phyloP scores from a whole-genome alignment of 2,797 vertebrate species.

The Dendrocincla fuliginosa region DNA sequence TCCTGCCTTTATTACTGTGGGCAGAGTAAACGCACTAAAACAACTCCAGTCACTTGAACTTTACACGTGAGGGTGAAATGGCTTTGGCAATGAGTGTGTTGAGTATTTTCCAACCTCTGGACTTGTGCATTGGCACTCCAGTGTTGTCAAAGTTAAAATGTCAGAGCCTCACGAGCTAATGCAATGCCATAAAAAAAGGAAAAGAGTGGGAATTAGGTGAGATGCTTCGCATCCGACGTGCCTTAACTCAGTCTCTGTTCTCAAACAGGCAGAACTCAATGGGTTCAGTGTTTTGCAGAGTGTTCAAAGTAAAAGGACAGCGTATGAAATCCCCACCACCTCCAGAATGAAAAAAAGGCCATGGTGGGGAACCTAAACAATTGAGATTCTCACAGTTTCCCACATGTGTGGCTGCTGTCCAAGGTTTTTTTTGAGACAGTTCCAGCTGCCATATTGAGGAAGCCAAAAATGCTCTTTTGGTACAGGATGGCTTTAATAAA shows the following conservation, averaged over 20 bases:
- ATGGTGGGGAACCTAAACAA: neutral
- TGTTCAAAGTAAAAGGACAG: neutral
- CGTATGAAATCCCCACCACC: neutral
- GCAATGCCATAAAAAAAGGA: neutral
- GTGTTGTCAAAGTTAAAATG: neutral
- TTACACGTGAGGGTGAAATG: neutral
- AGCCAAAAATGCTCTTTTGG: constrained; percentile 17
- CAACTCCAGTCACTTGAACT: neutral
- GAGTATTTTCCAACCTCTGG: neutral
- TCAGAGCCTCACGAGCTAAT: neutral
- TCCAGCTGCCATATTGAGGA: constrained; percentile 51
- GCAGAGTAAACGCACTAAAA: neutral
- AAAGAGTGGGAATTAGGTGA: neutral
- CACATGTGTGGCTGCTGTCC: constrained; percentile 12
- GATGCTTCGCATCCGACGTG: neutral
- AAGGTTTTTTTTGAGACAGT: neutral
- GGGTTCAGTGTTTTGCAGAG: neutral
- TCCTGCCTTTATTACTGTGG: neutral
- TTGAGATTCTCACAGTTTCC: neutral
- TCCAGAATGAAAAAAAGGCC: neutral
- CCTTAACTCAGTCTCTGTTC: neutral
- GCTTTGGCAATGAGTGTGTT: neutral
- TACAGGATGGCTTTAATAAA: constrained; percentile 17
- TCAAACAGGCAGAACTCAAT: neutral
- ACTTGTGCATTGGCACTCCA: neutral